phyloP scores from a whole-genome alignment of 2,113 vertebrate species.

The Equus quagga region DNA sequence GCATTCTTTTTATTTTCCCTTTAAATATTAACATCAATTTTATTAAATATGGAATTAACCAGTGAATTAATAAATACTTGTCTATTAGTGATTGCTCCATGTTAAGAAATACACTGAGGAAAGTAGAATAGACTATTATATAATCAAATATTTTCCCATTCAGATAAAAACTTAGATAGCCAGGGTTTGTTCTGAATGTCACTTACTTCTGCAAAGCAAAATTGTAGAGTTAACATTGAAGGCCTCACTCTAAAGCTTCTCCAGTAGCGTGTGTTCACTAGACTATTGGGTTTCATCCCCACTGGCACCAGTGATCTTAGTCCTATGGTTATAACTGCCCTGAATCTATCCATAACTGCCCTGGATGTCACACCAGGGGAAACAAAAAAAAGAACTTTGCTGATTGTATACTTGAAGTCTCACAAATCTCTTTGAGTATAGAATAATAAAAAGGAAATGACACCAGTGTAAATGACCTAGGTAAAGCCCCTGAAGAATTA shows the following conservation, averaged over 20 bases:
- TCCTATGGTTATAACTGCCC: constrained; percentile 13
- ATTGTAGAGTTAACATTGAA: constrained; percentile 6
- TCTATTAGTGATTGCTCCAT: not conserved
- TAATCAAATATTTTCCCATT: constrained; percentile 45
- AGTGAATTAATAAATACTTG: constrained; percentile 34
- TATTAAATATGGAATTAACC: constrained; percentile 46
- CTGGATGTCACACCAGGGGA: not conserved
- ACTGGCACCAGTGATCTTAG: constrained; percentile 48
- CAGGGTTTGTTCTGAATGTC: constrained; percentile 51
- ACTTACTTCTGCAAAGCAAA: not conserved
- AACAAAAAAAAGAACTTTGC: constrained; percentile 47
- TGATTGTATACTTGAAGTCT: not conserved
- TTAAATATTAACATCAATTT: constrained; percentile 59
- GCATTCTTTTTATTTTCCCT: constrained; percentile 37
- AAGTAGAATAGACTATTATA: constrained; percentile 10
- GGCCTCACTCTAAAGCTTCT: not conserved
- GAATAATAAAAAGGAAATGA: constrained; percentile 42
- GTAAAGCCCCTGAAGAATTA: constrained; percentile 47
- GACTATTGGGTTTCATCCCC: not conserved
- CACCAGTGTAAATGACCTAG: not conserved
- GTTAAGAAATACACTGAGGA: constrained; percentile 40
- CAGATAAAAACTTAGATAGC: constrained; percentile 49
- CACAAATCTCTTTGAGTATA: constrained; percentile 13
- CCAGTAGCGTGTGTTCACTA: not conserved
- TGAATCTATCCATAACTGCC: constrained; percentile 28